Conservation (phyloP, 2,888 invertebrate genomes). For the Tinea pellionella region DNA sequence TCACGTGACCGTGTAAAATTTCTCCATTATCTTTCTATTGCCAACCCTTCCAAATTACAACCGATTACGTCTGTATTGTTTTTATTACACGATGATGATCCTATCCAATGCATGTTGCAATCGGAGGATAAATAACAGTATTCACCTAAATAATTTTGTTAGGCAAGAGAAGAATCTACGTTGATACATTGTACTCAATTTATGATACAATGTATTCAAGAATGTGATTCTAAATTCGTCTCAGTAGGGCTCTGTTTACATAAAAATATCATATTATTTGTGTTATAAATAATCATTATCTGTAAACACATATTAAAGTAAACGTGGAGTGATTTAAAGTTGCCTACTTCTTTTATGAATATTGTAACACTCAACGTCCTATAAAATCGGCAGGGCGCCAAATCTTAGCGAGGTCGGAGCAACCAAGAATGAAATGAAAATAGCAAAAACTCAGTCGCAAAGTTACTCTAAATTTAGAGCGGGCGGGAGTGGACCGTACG, state of each 20-base stretch:
- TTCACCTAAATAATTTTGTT: too few species aligned
- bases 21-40: too few species aligned
- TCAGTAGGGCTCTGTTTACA: not conserved
- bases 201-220: too few species aligned
- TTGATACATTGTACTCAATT: too few species aligned
- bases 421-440: constrained; percentile 62
- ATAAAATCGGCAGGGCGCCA: constrained; percentile 34
- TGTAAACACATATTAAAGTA: constrained; percentile 1
- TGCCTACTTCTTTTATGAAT: not conserved
- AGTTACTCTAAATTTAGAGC: constrained; percentile 63
- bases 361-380: constrained; percentile 3
- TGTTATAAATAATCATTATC: not conserved
- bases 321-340: constrained; percentile 4
- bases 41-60: too few species aligned
- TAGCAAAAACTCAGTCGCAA: constrained; percentile 64
- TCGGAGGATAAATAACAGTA: too few species aligned
- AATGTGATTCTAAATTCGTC: not conserved
- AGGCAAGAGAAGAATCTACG: too few species aligned
- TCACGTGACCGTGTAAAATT: too few species aligned
- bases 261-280: not conserved
- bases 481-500: constrained; percentile 34
- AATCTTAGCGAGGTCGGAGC: constrained; percentile 43
- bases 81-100: too few species aligned
- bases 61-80: too few species aligned
- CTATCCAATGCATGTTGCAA: too few species aligned